Conservation (phyloP, 2,113 vertebrate species). For the Bubo scandiacus region DNA sequence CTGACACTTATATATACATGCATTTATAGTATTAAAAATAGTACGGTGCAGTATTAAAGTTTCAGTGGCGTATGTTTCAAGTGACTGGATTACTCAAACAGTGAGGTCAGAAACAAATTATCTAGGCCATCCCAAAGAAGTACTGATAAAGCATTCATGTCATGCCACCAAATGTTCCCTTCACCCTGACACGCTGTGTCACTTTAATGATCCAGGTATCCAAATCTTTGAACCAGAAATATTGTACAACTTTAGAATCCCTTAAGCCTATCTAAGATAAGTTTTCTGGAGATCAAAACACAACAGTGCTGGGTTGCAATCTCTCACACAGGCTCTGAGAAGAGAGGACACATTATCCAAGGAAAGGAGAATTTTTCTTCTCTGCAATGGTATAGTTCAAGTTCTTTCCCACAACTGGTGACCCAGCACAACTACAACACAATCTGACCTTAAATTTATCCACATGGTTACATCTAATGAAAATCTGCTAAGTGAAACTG, state of each 20-base stretch:
- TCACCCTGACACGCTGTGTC: background rate
- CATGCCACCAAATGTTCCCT: background rate
- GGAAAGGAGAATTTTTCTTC: background rate
- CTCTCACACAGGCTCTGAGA: background rate
- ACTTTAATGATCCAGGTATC: background rate
- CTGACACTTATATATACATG: background rate
- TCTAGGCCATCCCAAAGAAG: background rate
- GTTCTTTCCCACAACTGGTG: background rate
- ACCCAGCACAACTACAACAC: background rate
- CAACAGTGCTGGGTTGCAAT: background rate
- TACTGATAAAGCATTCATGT: background rate
- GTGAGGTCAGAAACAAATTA: background rate
- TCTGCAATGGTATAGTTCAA: background rate
- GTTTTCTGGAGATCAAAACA: background rate
- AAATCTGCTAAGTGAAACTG: background rate
- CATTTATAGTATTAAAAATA: conserved; percentile 13
- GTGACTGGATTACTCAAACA: background rate
- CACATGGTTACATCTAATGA: background rate
- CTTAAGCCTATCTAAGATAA: background rate
- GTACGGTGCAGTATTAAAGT: background rate
- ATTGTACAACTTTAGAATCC: background rate
- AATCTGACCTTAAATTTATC: background rate
- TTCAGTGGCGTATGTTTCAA: background rate
- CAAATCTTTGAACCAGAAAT: background rate
- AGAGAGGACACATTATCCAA: background rate